Base-by-base conservation (phyloP, 2,113 vertebrate species). In the Bambusicola thoracicus region DNA sequence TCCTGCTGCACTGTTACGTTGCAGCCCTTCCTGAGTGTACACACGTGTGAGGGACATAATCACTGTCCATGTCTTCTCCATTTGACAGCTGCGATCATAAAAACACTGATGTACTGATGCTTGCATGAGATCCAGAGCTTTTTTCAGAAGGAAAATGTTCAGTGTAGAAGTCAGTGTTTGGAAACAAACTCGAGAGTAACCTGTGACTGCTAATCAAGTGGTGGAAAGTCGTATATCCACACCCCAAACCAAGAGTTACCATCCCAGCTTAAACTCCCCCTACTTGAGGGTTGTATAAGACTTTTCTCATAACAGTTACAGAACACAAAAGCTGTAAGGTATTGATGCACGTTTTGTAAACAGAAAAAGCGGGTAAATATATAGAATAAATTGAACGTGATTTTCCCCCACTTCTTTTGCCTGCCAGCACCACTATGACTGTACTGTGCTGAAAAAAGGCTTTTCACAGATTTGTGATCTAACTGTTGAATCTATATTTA, bases 401-500 rank as follows among this genome's bases (percentile, higher is more conserved):
- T 81, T 86, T 80, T 56, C 0, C 20, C n/a, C 40, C 36, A 13
- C 13, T 67, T 75, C 68, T 86, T 87, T 83, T 88, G 32, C 69
- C 90, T 92, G 82, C 78, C 91, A 87, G 38, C 43, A 5, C 77
- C 80, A 78, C 75, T 81, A 69, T 85, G 68, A 85, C 85, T 69
- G 78, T 81, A 94, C 87, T 94, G 92, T 91, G 82, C 82, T 88
- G 89, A 91, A 91, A 85, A 93, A 93, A 88, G 43, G 44, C 9
- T 68, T 97, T 90, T 72, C 76, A 65, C 30, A 53, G 68, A 38
- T 81, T 78, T 79, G 32, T 84, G 85, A 81, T 94, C 76, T 93
- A 95, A 92, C 76, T 58, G n/a, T 95, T 95, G 73, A 96, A 92
- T 95, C 82, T 94, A 69, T 92, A 90, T 95, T 96, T 96, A 96